Conservation (phyloP, 2,888 invertebrate genomes). For the Sylvicola cinctus region DNA sequence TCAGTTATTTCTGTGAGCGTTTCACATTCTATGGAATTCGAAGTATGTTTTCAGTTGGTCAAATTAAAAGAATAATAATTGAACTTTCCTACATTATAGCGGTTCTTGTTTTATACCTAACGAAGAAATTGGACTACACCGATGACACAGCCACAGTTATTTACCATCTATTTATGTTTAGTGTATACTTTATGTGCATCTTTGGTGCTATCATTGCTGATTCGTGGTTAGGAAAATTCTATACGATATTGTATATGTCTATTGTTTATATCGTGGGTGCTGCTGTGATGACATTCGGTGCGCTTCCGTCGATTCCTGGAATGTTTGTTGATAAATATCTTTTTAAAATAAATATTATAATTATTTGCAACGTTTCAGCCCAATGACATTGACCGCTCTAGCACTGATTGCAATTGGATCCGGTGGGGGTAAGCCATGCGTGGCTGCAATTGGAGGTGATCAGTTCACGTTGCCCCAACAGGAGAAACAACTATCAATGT, state of each 20-base stretch:
- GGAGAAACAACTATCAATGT: constrained; percentile 39
- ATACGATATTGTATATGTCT: too few relatives aligned
- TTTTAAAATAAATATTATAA: too few relatives aligned
- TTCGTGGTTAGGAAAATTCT: constrained; percentile 60
- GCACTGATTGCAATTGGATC: constrained; percentile 52
- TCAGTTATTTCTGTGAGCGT: constrained; percentile 95
- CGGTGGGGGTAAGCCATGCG: constrained; percentile 69
- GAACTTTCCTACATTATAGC: constrained; percentile 37
- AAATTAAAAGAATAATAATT: too few relatives aligned
- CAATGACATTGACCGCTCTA: constrained; percentile 41
- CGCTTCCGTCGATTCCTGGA: constrained; percentile 28
- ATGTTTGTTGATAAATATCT: too few relatives aligned
- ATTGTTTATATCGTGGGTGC: constrained; percentile 53
- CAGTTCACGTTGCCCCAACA: constrained; percentile 46
- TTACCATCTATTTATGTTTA: constrained; percentile 51
- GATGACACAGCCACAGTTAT: constrained; percentile 46
- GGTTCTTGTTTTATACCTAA: constrained; percentile 52
- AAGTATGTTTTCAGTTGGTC: constrained; percentile 44
- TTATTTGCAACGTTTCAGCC: too few relatives aligned
- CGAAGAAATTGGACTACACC: constrained; percentile 36
- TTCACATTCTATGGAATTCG: constrained; percentile 96
- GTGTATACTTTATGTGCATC: constrained; percentile 56
- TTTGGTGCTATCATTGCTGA: constrained; percentile 64
- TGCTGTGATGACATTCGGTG: constrained; percentile 36
- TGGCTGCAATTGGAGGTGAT: constrained; percentile 64